phyloP scores from a whole-genome alignment of 2,888 invertebrate species.

The Piscicola geometra region DNA sequence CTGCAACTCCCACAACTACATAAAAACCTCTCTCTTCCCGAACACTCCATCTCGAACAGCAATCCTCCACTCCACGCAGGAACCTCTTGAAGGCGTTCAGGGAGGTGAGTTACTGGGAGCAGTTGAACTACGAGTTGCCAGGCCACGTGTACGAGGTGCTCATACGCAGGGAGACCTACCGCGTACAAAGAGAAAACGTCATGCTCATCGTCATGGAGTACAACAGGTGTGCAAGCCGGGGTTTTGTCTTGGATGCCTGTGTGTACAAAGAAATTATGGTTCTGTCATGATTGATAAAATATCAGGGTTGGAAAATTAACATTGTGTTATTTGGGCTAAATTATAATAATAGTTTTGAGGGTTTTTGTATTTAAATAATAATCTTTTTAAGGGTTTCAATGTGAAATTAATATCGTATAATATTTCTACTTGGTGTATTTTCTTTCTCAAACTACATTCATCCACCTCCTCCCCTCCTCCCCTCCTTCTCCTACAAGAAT shows the following conservation, averaged over 20 bases:
- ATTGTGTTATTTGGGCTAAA: too few relatives aligned
- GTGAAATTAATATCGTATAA: not conserved
- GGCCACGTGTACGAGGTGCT: conserved; percentile 65
- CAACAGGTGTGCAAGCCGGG: conserved; percentile 56
- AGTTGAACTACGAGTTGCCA: conserved; percentile 68
- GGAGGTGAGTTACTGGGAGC: conserved; percentile 72
- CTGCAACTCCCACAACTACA: too few relatives aligned
- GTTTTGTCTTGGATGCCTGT: too few relatives aligned
- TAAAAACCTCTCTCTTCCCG: too few relatives aligned
- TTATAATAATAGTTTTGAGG: too few relatives aligned
- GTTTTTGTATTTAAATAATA: not conserved
- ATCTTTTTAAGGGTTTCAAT: not conserved
- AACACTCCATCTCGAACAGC: not conserved
- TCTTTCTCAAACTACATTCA: not conserved
- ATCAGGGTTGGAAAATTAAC: too few relatives aligned
- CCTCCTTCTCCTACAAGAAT: too few relatives aligned
- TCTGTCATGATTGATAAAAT: too few relatives aligned
- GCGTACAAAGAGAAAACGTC: conserved; percentile 54
- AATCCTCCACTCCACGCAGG: conserved; percentile 46
- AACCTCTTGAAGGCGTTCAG: conserved; percentile 66
- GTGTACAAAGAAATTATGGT: too few relatives aligned
- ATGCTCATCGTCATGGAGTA: conserved; percentile 56
- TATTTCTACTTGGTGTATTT: not conserved
- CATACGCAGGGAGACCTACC: conserved; percentile 52
- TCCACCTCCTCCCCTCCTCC: not conserved